Conservation (phyloP, 2,888 invertebrate species). For the Hemaris fuciformis region DNA sequence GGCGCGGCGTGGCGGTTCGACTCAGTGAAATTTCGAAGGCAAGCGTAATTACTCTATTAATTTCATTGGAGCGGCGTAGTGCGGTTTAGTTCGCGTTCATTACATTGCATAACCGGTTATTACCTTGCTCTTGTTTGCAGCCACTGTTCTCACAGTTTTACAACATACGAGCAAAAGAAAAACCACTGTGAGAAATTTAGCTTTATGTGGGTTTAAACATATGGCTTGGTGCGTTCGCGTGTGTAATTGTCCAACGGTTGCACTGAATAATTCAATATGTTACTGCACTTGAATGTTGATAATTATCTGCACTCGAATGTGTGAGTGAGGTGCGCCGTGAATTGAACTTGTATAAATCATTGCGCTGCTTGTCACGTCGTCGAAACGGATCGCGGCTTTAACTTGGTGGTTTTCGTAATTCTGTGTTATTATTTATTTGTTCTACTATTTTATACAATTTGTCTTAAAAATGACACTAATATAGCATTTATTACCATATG, state of each 20-base stretch:
- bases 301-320: not conserved
- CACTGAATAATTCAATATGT: conserved; percentile 31
- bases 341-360: conserved; percentile 1
- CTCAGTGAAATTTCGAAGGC: conserved; percentile 43
- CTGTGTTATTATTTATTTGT: too few species aligned
- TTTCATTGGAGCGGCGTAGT: conserved; percentile 41
- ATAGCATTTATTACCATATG: too few species aligned
- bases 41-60: conserved; percentile 61
- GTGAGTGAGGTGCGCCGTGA: not conserved
- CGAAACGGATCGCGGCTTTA: not conserved
- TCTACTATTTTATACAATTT: not conserved
- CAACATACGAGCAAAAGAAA: conserved; percentile 50
- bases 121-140: conserved; percentile 61
- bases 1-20: not conserved
- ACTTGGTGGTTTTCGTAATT: not conserved
- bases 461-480: not conserved
- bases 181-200: conserved; percentile 62
- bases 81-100: conserved; percentile 49
- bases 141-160: conserved; percentile 60
- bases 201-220: conserved; percentile 40
- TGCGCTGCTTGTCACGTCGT: not conserved
- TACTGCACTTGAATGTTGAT: conserved; percentile 13
- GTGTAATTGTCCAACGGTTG: conserved; percentile 36
- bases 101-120: conserved; percentile 64
- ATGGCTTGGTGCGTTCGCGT: conserved; percentile 33